Evolutionary conservation across 2,797 vertebrate genomes (phyloP).

Genomic region (Epinephelus coioides): DNA sequence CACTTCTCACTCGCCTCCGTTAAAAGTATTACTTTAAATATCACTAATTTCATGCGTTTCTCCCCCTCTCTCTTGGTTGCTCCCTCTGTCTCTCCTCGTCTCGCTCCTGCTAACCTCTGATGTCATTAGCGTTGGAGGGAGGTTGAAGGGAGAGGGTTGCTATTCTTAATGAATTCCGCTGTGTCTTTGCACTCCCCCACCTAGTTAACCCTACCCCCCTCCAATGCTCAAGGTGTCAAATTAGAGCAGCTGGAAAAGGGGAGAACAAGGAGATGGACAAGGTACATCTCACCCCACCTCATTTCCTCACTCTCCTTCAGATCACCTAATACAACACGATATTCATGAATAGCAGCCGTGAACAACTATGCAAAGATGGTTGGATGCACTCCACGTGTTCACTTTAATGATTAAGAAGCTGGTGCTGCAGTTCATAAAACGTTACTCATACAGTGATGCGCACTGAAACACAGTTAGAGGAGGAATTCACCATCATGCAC

Average conservation of each 20-base stretch:
- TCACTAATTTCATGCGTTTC: slow-evolving; percentile 46
- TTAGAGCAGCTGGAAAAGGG: slow-evolving; percentile 89
- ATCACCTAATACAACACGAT: slow-evolving; percentile 75
- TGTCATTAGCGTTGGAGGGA: slow-evolving; percentile 92
- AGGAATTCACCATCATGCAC: slow-evolving; percentile 23
- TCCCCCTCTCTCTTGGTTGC: slow-evolving; percentile 27
- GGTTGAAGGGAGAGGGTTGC: slow-evolving; percentile 84
- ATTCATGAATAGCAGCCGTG: slow-evolving; percentile 73
- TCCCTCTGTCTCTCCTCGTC: slow-evolving; percentile 26
- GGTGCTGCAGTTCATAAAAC: slow-evolving; percentile 63
- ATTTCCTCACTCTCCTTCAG: slow-evolving; percentile 72
- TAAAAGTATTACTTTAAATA: slow-evolving; percentile 52
- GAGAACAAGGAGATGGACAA: slow-evolving; percentile 84
- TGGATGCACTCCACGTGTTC: slow-evolving; percentile 69
- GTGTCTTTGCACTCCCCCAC: slow-evolving; percentile 90
- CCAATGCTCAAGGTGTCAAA: slow-evolving; percentile 94
- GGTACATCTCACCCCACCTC: slow-evolving; percentile 73
- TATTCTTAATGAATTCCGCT: slow-evolving; percentile 95
- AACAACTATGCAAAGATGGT: slow-evolving; percentile 69
- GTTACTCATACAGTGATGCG: slow-evolving; percentile 30
- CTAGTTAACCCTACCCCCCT: slow-evolving; percentile 86
- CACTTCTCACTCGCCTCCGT: slow-evolving; percentile 16
- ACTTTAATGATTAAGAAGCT: slow-evolving; percentile 67
- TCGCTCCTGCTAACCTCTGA: slow-evolving; percentile 89
- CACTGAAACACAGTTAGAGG: slow-evolving; percentile 26